Evolutionary conservation across 1,140 invertebrate genomes (phyloP).

Genomic region (Drosophila sechellia): DNA sequence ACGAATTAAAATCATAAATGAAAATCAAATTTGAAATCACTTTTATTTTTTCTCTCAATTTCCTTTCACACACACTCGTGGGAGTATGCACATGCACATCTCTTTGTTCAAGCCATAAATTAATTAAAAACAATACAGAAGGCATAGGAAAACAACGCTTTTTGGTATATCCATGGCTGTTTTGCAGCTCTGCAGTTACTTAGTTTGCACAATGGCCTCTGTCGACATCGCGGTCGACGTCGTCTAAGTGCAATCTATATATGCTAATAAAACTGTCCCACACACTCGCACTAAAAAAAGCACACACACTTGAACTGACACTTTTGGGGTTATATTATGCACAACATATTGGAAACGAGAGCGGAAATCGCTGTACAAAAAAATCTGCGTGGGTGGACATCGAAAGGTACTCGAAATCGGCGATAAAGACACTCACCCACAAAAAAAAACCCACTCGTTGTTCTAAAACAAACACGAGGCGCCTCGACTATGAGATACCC

Average conservation of each 20-base stretch:
- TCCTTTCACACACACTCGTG: neutral
- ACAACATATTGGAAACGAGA: slow-evolving; percentile 8
- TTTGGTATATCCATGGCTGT: slow-evolving; percentile 20
- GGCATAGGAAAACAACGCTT: slow-evolving; percentile 22
- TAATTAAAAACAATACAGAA: slow-evolving; percentile 49
- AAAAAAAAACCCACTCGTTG: neutral
- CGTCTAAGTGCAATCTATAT: slow-evolving; percentile 51
- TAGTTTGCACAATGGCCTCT: slow-evolving; percentile 52
- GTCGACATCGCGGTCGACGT: neutral
- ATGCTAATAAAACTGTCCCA: slow-evolving; percentile 52
- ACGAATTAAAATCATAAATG: slow-evolving; percentile 55
- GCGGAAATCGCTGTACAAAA: slow-evolving; percentile 17
- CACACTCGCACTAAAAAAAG: slow-evolving; percentile 1
- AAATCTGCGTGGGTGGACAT: slow-evolving; percentile 14
- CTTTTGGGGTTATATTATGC: slow-evolving; percentile 25
- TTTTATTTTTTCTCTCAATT: slow-evolving; percentile 21
- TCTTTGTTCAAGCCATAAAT: slow-evolving; percentile 37
- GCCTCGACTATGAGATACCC: neutral
- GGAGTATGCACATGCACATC: neutral
- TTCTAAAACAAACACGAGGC: slow-evolving; percentile 6
- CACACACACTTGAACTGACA: neutral
- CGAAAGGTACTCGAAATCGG: slow-evolving; percentile 7
- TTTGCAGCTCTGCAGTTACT: slow-evolving; percentile 48
- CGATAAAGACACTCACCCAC: neutral
- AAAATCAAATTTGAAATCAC: slow-evolving; percentile 50